Percentiles rank a stretch among this genome's conserved stretches.
phyloP scores from a whole-genome alignment of 2,113 vertebrate genomes.

The Calyptommatus sinebrachiatus region DNA sequence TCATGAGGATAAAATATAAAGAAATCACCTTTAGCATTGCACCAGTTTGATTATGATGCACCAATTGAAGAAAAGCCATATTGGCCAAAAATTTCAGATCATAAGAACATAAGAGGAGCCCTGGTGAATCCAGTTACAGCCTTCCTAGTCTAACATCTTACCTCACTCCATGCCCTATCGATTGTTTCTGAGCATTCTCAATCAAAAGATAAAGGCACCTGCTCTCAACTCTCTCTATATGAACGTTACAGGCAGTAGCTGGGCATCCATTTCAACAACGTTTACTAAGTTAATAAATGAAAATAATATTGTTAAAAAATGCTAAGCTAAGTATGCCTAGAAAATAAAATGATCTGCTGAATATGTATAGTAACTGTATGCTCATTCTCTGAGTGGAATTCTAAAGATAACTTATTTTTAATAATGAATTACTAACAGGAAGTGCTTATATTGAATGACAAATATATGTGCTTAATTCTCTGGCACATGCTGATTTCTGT shows the following conservation, averaged over 20 bases:
- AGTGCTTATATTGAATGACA: neutral
- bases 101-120: too few relatives aligned
- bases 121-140: too few relatives aligned
- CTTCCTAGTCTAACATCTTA: too few relatives aligned
- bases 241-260: too few relatives aligned
- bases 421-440: neutral
- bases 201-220: too few relatives aligned
- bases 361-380: neutral
- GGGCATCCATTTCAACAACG: neutral
- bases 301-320: neutral
- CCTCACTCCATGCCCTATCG: too few relatives aligned
- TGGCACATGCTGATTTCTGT: neutral
- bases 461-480: neutral
- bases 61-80: neutral
- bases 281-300: neutral
- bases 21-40: neutral
- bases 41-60: accelerated
- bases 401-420: neutral
- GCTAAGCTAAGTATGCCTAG: neutral
- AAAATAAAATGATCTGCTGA: neutral
- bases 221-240: too few relatives aligned
- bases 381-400: neutral
- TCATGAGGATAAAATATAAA: neutral
- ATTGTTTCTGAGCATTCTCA: too few relatives aligned
- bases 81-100: neutral